Conservation (phyloP, 2,888 invertebrate genomes). For the Octodonta nipae region DNA sequence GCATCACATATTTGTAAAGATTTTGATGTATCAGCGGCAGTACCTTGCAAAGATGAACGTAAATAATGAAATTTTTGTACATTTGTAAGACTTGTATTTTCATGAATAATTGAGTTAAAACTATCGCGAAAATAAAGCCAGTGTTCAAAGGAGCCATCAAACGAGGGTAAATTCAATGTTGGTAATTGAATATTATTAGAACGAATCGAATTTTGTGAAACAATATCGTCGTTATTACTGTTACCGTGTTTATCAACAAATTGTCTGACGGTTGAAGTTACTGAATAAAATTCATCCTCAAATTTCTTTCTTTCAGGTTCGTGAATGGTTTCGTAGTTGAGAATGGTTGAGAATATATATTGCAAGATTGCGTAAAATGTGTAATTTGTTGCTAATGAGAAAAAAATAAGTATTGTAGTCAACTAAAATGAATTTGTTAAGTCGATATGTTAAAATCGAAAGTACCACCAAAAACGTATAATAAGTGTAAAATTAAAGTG, state of each 20-base stretch:
- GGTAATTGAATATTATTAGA: not conserved
- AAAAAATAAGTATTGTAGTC: too few relatives aligned
- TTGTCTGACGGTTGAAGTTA: not conserved
- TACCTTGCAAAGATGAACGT: not conserved
- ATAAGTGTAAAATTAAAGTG: too few relatives aligned
- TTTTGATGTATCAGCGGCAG: not conserved
- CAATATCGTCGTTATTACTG: not conserved
- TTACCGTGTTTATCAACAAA: not conserved
- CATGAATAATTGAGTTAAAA: not conserved
- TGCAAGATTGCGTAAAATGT: too few relatives aligned
- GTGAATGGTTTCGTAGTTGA: not conserved
- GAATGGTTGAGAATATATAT: too few relatives aligned
- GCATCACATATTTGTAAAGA: not conserved
- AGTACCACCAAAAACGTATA: too few relatives aligned
- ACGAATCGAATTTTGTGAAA: not conserved
- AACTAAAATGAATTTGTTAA: too few relatives aligned
- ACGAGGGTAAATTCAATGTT: not conserved
- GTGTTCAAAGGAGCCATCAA: not conserved
- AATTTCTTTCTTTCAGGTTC: not conserved
- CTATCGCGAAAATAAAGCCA: not conserved
- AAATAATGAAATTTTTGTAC: conserved; percentile 1
- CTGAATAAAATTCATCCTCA: not conserved
- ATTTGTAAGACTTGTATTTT: not conserved
- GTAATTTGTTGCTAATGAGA: too few relatives aligned
- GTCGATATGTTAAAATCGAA: too few relatives aligned